These are phyloP conservation scores for Phaetusa simplex DNA, from an alignment of 2,113 vertebrate genomes.

Conservation along the genomic window DNA sequence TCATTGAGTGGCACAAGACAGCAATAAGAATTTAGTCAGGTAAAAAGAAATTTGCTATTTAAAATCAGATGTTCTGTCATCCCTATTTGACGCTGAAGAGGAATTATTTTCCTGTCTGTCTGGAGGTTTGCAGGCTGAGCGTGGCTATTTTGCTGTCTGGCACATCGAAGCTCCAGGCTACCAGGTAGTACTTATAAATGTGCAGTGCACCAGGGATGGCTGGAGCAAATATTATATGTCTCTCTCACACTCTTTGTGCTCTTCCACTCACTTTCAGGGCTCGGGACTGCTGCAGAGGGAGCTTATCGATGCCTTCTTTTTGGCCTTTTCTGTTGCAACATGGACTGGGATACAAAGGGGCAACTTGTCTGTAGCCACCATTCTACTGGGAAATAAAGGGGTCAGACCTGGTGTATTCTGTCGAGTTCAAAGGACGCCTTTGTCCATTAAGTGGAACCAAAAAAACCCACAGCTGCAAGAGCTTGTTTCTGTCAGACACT, in stretches of 20 bases:
- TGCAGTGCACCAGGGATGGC: not conserved
- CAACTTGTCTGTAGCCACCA: not conserved
- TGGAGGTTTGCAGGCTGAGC: conserved; percentile 13
- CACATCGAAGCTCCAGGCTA: conserved; percentile 19
- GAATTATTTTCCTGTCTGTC: conserved; percentile 4
- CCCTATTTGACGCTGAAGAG: not conserved
- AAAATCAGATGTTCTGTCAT: not conserved
- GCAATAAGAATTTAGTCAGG: not conserved
- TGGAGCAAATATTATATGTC: not conserved
- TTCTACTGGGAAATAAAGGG: not conserved
- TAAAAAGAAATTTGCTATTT: not conserved
- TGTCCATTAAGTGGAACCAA: not conserved
- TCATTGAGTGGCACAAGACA: not conserved
- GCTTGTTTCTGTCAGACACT: not conserved
- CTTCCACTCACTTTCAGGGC: not conserved
- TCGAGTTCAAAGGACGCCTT: not conserved
- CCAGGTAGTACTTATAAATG: conserved; percentile 4
- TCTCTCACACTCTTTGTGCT: not conserved
- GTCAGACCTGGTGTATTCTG: not conserved
- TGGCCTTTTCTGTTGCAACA: not conserved
- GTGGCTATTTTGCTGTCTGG: conserved; percentile 24
- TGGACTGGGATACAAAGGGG: not conserved
- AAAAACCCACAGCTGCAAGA: not conserved
- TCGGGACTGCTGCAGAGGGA: not conserved
- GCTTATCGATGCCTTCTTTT: not conserved